Evolutionary conservation across 2,797 vertebrate genomes (phyloP), one percentile per base, ranked within the genome.

Genomic region (Galago senegalensis): DNA sequence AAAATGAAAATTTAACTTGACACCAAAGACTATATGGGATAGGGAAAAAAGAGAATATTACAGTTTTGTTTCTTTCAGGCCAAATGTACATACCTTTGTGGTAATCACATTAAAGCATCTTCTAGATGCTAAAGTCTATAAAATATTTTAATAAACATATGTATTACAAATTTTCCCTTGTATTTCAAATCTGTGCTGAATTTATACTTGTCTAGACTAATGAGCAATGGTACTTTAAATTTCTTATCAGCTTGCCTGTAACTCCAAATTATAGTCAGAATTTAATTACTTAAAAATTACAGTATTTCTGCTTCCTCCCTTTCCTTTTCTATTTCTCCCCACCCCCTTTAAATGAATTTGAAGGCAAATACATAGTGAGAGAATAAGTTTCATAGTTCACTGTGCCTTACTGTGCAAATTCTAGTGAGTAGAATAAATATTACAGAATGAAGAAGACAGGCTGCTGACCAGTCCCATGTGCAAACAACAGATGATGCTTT

Each of bases 371-470:
- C 3, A 6, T 1, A 6, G 23, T 9, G 31, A 34, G 4, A 94
- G 3, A 58, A 37, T 7, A 3, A n/a, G 69, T 95, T 96, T 84
- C 34, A 8, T 63, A 73, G 72, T 17, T 63, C 31, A 8, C 31
- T 40, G 17, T 37, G 93, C 95, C 96, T 95, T 77, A 95, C 85
- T 31, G 93, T 88, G 93, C 79, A 31, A 3, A 87, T 34, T 65
- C 17, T 8, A 0, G 7, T 18, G 12, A 29, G 2, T 31, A 53
- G 34, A 25, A 18, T 6, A 8, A 56, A 12, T 2, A 12, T 31
- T 27, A 0, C 7, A 3, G 13, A 67, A 5, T n/a, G 25, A 29
- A 1, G 27, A 34, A n/a, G 27, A 11, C 23, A 2, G 27, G 37
- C 6, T 37, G 16, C 73, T 69, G 23, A 3, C 9, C 7, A 2